Conservation (phyloP, 2,113 vertebrate species). For the Falco punctatus region DNA sequence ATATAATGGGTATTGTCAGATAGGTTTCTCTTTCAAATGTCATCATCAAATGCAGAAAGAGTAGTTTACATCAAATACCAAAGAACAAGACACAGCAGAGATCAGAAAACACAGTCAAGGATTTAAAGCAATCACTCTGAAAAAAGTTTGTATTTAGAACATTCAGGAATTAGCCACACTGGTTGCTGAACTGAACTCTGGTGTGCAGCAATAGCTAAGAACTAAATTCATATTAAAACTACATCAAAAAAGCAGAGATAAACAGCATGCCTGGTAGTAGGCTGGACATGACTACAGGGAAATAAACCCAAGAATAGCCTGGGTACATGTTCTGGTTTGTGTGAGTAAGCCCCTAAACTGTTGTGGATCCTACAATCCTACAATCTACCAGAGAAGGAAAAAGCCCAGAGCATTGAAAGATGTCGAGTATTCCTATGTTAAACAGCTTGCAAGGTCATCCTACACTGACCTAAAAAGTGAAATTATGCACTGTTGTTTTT, state of each 20-base stretch:
- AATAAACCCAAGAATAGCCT: neutral
- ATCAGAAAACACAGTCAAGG: neutral
- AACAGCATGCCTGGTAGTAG: neutral
- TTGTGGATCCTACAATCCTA: neutral
- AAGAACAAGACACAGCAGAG: neutral
- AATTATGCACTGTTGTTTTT: neutral
- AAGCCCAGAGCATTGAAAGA: neutral
- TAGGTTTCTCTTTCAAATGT: neutral
- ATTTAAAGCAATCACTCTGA: neutral
- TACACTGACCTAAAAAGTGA: neutral
- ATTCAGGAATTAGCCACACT: neutral
- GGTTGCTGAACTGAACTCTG: neutral
- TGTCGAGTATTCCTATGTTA: neutral
- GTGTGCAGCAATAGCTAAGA: neutral
- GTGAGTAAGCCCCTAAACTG: neutral
- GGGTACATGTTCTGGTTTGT: neutral
- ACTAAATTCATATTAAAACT: neutral
- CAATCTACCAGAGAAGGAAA: neutral
- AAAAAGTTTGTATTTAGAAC: neutral
- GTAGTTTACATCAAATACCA: neutral
- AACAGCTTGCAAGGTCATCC: neutral
- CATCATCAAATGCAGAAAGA: neutral
- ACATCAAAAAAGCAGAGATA: neutral
- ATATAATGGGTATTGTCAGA: neutral
- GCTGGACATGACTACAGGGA: neutral